Evolutionary conservation across 2,888 invertebrate genomes (phyloP).

Genomic region (Dioctria rufipes): DNA sequence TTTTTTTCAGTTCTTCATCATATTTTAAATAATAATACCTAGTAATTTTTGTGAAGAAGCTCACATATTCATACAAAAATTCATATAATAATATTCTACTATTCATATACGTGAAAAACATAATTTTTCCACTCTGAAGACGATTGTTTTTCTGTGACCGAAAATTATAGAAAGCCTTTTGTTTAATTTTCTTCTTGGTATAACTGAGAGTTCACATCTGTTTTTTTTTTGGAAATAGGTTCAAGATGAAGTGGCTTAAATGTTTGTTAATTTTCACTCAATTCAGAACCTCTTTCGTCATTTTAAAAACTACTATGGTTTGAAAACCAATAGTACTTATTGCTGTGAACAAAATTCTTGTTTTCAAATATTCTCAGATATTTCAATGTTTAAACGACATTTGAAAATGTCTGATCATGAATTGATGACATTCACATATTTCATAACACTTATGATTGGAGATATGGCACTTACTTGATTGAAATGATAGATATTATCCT

Average conservation of each 20-base stretch:
- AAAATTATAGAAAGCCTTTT: conserved; percentile 17
- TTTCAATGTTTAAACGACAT: too few species aligned
- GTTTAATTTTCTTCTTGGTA: too few species aligned
- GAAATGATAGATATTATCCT: too few species aligned
- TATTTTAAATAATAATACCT: conserved; percentile 11
- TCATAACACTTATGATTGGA: too few species aligned
- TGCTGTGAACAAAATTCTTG: not conserved
- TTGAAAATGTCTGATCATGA: too few species aligned
- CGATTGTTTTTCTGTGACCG: conserved; percentile 16
- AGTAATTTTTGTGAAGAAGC: conserved; percentile 14
- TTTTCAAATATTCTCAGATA: not conserved
- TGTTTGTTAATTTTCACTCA: not conserved
- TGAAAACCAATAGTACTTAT: not conserved
- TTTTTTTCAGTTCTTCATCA: conserved; percentile 10
- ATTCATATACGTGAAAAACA: conserved; percentile 8
- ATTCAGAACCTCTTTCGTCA: not conserved
- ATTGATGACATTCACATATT: too few species aligned
- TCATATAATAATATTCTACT: conserved; percentile 14
- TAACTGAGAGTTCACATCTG: not conserved
- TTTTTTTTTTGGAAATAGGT: not conserved
- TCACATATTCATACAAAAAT: not conserved
- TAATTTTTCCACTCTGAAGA: conserved; percentile 15
- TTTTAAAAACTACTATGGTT: not conserved
- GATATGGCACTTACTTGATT: too few species aligned
- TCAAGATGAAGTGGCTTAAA: not conserved